A percentile compares a stretch with the other conserved stretches of the same genome.
Conservation (phyloP, 2,797 vertebrate genomes). For the Sebastolobus altivelis region DNA sequence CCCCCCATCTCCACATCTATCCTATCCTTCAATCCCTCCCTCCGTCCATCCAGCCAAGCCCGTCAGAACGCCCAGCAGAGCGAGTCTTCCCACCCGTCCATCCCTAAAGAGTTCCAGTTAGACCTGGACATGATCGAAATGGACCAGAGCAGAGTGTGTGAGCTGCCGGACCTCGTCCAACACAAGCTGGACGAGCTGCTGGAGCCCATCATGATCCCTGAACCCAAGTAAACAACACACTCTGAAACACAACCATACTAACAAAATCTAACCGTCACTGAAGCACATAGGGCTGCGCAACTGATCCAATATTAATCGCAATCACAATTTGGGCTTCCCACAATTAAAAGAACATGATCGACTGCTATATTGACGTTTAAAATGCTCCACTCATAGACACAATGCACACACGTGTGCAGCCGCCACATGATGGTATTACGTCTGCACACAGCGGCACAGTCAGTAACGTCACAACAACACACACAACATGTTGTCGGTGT, state of each 20-base stretch:
- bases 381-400: no score
- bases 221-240: conserved; percentile 88
- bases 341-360: no score
- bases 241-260: not conserved
- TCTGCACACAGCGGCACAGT: no score
- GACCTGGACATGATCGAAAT: conserved; percentile 98
- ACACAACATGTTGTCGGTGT: no score
- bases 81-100: conserved; percentile 84
- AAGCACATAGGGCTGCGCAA: not conserved
- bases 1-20: not conserved
- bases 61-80: conserved; percentile 91
- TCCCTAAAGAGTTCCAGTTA: conserved; percentile 96
- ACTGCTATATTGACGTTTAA: no score
- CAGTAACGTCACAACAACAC: no score
- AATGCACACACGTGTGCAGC: no score
- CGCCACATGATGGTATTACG: no score
- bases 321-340: no score
- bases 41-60: conserved; percentile 88
- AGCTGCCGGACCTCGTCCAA: conserved; percentile 97
- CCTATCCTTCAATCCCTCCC: not conserved
- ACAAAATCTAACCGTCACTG: not conserved
- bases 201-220: conserved; percentile 96
- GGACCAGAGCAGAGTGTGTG: conserved; percentile 90
- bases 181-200: conserved; percentile 98
- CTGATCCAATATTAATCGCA: no score